Evolutionary conservation across 2,888 invertebrate genomes (phyloP), one percentile per base, ranked within the genome.

Genomic region (Toxonevra muliebris): DNA sequence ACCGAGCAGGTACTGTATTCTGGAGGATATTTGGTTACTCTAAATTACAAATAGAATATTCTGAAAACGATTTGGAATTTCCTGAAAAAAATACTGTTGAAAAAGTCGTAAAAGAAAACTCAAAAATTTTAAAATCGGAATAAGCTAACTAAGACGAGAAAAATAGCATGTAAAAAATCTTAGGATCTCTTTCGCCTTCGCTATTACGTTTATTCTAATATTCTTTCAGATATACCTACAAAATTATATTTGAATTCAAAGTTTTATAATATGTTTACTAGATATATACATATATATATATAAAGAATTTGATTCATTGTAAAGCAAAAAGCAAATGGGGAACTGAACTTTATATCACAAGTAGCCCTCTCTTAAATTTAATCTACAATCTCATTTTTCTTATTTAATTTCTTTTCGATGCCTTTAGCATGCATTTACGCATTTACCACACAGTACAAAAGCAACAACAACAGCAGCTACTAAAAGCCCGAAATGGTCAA

Each of bases 371-470:
- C 66, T 71, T 69, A 65, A 62, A 45, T 71, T 61, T 67, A 66
- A 66, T 68, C 71, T 64, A 65, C 65, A 71, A 75, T 75, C 71
- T 71, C 67, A 71, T 73, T 71, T 71, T 72, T 75, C 72, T 69
- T 66, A 73, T 71, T 71, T 66, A 73, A 74, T 72, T 74, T 73
- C 68, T 68, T 62, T 52, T 62, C 64, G 48, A 69, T 55, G 69
- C 69, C 69, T 69, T 52, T 66, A 68, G 70, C 60, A 62, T 62
- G 53, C 48, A 63, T 55, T 54, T 48, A 55, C 48, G 63, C 63
- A 63, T 63, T 63, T 63, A 19, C 41, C 17, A 43, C 53, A 59
- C 61, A 41, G 58, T 61, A 50, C 40, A n/a, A n/a, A n/a, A n/a
- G n/a, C n/a, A n/a, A n/a, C n/a, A n/a, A n/a, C n/a, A n/a, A n/a